Percentiles rank a stretch among this genome's conserved stretches.
Conservation (phyloP, 2,797 vertebrate genomes). For the Odontamblyopus lacepedii region DNA sequence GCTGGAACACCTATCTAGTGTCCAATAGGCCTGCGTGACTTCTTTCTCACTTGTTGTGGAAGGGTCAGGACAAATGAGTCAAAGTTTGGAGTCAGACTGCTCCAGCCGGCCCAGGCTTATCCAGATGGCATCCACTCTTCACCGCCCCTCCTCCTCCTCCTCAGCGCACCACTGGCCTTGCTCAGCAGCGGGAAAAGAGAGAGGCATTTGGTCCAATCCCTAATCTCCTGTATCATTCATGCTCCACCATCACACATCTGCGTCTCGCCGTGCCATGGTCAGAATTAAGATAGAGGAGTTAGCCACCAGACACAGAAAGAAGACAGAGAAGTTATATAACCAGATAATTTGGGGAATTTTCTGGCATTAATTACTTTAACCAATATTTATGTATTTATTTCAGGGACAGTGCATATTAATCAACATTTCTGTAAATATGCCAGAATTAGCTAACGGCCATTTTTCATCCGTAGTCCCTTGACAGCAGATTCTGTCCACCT, state of each 20-base stretch:
- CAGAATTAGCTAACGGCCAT: too few relatives aligned
- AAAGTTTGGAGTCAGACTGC: constrained; percentile 40
- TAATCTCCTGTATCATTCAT: constrained; percentile 64
- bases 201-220: constrained; percentile 46
- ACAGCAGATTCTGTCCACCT: too few relatives aligned
- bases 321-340: constrained; percentile 32
- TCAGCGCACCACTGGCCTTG: constrained; percentile 39
- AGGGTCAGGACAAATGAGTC: constrained; percentile 45
- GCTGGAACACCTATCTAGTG: constrained; percentile 8
- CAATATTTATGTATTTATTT: neutral
- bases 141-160: constrained; percentile 50
- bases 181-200: constrained; percentile 44
- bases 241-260: constrained; percentile 61
- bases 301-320: constrained; percentile 41
- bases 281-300: constrained; percentile 57
- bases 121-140: constrained; percentile 66
- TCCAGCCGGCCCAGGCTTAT: constrained; percentile 49
- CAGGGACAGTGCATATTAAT: too few relatives aligned
- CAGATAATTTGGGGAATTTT: constrained; percentile 7
- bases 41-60: constrained; percentile 24
- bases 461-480: too few relatives aligned
- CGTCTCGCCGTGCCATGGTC: constrained; percentile 36
- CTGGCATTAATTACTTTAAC: neutral
- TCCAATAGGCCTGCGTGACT: constrained; percentile 10
- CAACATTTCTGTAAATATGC: too few relatives aligned